phyloP scores from a whole-genome alignment of 2,113 vertebrate species.

The Sapayoa aenigma region DNA sequence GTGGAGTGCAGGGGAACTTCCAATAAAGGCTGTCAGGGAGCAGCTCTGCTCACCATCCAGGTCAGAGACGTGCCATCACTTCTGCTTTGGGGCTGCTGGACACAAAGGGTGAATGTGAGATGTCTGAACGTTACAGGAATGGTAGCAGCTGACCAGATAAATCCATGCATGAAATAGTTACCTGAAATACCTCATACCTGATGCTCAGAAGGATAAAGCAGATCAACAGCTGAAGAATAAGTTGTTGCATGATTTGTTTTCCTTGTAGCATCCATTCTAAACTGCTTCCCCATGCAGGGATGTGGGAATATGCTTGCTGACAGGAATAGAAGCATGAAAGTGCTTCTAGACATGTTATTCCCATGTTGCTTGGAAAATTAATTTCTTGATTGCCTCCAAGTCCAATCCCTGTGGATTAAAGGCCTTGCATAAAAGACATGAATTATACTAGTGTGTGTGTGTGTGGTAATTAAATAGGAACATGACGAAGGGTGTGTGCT shows the following conservation, averaged over 20 bases:
- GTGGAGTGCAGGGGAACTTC: conserved; percentile 88
- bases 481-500: not conserved
- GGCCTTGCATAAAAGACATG: not conserved
- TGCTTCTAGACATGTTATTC: not conserved
- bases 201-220: not conserved
- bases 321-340: not conserved
- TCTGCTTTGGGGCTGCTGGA: not conserved
- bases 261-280: not conserved
- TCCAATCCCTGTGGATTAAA: not conserved
- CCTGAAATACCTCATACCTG: not conserved
- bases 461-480: not conserved
- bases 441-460: not conserved
- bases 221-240: not conserved
- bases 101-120: not conserved
- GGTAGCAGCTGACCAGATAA: not conserved
- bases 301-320: not conserved
- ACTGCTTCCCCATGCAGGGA: not conserved
- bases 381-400: not conserved
- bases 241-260: not conserved
- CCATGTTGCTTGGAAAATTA: not conserved
- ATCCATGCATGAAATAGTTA: fast-evolving
- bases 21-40: conserved; percentile 87
- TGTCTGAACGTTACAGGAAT: not conserved
- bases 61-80: conserved; percentile 51
- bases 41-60: conserved; percentile 86